Conservation (phyloP, 92 coral and sea anemone species). For the Muricea muricata region DNA sequence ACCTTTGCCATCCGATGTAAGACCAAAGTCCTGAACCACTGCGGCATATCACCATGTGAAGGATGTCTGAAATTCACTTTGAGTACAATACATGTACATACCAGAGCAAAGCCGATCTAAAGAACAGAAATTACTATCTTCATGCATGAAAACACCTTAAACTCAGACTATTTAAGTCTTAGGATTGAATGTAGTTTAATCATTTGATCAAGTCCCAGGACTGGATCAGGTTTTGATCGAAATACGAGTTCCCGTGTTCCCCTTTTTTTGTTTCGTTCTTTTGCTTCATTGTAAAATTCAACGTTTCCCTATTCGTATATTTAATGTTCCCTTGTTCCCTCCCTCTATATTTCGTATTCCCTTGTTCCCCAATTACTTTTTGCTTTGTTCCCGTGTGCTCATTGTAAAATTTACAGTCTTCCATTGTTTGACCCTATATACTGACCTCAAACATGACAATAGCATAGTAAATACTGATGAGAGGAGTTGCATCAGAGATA, state of each 20-base stretch:
- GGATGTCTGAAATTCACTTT: constrained; percentile 89
- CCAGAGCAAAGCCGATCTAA: constrained; percentile 93
- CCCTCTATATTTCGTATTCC: no score
- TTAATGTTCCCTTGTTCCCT: no score
- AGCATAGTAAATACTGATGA: constrained; percentile 82
- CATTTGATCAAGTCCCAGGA: not conserved
- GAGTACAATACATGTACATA: constrained; percentile 93
- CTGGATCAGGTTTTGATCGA: not conserved
- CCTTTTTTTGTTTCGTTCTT: no score
- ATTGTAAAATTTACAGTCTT: not conserved
- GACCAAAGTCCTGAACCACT: constrained; percentile 86
- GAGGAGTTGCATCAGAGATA: constrained; percentile 87
- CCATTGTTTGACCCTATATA: not conserved
- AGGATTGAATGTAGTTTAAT: not conserved
- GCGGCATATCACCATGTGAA: constrained; percentile 81
- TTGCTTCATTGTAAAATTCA: no score
- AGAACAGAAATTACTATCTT: no score
- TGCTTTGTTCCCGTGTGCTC: no score
- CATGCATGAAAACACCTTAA: no score
- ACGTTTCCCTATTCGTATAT: no score
- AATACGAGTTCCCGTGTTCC: no score
- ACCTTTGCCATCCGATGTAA: constrained; percentile 84
- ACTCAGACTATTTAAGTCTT: not conserved
- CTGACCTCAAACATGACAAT: constrained; percentile 87
- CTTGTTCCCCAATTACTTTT: no score